These are phyloP conservation scores for Pantala flavescens DNA, from an alignment of 1,140 invertebrate species.

Conservation along the genomic window DNA sequence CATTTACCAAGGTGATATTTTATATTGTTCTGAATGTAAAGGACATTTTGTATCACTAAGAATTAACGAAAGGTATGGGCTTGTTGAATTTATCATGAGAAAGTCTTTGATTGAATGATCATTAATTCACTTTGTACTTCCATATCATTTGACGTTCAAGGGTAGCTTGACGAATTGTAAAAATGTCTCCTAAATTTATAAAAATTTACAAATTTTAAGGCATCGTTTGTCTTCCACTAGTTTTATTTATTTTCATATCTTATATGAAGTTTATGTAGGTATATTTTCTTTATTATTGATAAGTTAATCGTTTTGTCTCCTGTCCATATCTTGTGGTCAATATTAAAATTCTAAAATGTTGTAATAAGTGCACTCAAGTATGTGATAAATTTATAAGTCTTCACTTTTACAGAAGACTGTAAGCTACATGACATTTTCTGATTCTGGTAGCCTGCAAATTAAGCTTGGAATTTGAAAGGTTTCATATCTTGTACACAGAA, in stretches of 20 bases:
- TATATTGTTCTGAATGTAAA: not conserved
- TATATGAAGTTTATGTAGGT: not conserved
- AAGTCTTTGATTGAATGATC: not conserved
- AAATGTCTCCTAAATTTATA: not conserved
- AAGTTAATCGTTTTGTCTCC: not conserved
- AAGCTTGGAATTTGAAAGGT: not conserved
- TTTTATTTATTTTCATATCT: constrained; percentile 3
- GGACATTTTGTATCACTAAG: not conserved
- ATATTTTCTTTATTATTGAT: not conserved
- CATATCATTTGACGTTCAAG: not conserved
- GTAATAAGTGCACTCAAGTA: constrained; percentile 1
- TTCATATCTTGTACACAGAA: not conserved
- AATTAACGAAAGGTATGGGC: not conserved
- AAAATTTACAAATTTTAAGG: not conserved
- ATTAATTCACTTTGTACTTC: too few relatives aligned
- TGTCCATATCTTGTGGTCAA: constrained; percentile 1
- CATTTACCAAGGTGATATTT: not conserved
- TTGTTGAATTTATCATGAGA: not conserved
- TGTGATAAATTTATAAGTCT: not conserved
- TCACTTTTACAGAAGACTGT: not conserved
- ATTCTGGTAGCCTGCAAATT: not conserved
- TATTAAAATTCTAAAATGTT: not conserved
- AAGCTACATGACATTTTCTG: not conserved
- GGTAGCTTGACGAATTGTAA: not conserved
- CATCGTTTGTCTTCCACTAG: not conserved